phyloP scores from a whole-genome alignment of 2,113 vertebrate genomes.

The Sebastes schlegelii region DNA sequence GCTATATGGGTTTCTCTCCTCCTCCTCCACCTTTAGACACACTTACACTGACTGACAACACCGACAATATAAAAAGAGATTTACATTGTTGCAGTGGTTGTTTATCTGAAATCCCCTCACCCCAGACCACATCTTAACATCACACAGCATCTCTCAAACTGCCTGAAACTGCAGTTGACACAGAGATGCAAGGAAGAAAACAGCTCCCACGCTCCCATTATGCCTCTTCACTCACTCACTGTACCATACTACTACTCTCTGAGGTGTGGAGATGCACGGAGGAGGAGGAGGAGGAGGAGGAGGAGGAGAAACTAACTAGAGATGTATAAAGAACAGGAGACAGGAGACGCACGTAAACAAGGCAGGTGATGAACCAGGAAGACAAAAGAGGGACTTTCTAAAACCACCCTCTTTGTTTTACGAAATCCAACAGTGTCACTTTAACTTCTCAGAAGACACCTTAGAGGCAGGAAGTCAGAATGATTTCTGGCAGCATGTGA shows the following conservation, averaged over 20 bases:
- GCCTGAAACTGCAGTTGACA: background rate
- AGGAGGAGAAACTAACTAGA: background rate
- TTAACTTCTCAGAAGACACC: background rate
- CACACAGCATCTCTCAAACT: background rate
- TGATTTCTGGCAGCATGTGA: background rate
- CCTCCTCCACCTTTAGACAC: background rate
- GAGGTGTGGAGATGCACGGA: background rate
- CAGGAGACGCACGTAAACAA: background rate
- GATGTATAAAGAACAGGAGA: slow-evolving; percentile 40
- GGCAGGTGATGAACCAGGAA: background rate
- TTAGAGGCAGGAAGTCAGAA: background rate
- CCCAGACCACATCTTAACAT: slow-evolving; percentile 12
- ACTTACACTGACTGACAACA: background rate
- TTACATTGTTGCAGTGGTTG: background rate
- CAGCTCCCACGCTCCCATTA: slow-evolving; percentile 27
- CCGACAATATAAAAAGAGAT: slow-evolving; percentile 14
- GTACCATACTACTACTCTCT: slow-evolving; percentile 5
- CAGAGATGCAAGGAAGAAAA: background rate
- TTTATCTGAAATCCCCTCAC: slow-evolving; percentile 8
- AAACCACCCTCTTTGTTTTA: background rate
- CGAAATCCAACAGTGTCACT: background rate
- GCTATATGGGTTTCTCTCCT: background rate
- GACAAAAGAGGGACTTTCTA: slow-evolving; percentile 4
- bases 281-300: too few relatives aligned
- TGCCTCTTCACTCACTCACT: slow-evolving; percentile 14